These are phyloP conservation scores for Antennarius maculatus DNA, from an alignment of 2,797 vertebrate genomes.

Conservation along the genomic window DNA sequence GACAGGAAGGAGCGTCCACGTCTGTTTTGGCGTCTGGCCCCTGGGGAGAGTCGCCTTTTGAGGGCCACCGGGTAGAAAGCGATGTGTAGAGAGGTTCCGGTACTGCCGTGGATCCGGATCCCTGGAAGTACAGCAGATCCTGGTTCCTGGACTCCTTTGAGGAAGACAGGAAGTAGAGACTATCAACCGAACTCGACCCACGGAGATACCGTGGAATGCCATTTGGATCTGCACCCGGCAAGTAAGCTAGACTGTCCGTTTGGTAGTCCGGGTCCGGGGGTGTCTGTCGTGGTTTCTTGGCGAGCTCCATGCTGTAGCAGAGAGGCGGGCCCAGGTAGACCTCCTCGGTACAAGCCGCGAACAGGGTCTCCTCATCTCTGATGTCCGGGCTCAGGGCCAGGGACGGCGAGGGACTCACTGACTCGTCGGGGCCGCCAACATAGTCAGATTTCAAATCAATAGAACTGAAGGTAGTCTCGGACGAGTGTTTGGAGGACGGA, in stretches of 20 bases:
- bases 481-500: neutral
- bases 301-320: conserved; percentile 76
- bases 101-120: conserved; percentile 8
- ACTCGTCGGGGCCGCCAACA: neutral
- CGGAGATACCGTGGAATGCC: neutral
- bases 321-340: conserved; percentile 83
- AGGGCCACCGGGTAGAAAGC: conserved; percentile 42
- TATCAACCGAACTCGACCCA: neutral
- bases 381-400: conserved; percentile 80
- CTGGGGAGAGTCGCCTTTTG: conserved; percentile 13
- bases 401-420: conserved; percentile 69
- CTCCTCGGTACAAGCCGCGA: conserved; percentile 90
- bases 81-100: conserved; percentile 29
- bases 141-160: conserved; percentile 8
- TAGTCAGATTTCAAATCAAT: conserved; percentile 14
- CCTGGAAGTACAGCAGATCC: conserved; percentile 26
- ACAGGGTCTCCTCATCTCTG: conserved; percentile 88
- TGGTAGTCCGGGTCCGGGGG: conserved; percentile 10
- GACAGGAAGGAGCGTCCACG: conserved; percentile 5
- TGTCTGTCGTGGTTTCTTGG: conserved; percentile 56
- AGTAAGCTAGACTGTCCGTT: neutral
- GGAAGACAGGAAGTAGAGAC: conserved; percentile 7
- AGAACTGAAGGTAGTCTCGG: neutral
- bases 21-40: conserved; percentile 18
- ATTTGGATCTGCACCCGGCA: neutral